These are phyloP conservation scores for Nyleta sp. DNA, from an alignment of 2,888 invertebrate species.

Conservation along the genomic window DNA sequence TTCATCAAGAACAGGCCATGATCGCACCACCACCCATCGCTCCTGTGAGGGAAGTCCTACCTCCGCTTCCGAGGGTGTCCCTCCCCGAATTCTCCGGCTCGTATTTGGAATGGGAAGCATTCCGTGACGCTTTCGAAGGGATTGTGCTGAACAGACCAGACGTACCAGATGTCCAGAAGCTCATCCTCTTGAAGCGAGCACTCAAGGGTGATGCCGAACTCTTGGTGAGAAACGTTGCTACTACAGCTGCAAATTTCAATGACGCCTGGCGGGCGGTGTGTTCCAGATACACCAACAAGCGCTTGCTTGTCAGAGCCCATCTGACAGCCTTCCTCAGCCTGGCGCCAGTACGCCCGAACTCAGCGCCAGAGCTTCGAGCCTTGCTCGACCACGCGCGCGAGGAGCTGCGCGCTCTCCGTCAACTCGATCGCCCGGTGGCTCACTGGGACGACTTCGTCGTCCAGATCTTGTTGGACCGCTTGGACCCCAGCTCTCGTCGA, in stretches of 20 bases:
- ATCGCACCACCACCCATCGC: too few species aligned
- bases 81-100: slow-evolving; percentile 29
- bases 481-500: background rate
- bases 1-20: too few species aligned
- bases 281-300: slow-evolving; percentile 54
- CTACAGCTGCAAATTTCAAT: slow-evolving; percentile 48
- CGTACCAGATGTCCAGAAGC: slow-evolving; percentile 46
- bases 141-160: slow-evolving; percentile 7
- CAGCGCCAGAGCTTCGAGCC: background rate
- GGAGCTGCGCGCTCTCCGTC: slow-evolving; percentile 35
- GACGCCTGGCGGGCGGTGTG: slow-evolving; percentile 54
- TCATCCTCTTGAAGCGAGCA: slow-evolving; percentile 54
- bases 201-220: slow-evolving; percentile 50
- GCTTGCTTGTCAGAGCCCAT: slow-evolving; percentile 40
- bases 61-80: slow-evolving; percentile 16
- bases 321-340: slow-evolving; percentile 44
- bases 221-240: slow-evolving; percentile 37
- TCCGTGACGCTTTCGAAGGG: slow-evolving; percentile 17
- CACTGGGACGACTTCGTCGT: slow-evolving; percentile 3
- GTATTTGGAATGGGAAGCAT: slow-evolving; percentile 27
- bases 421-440: background rate
- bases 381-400: background rate
- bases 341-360: background rate
- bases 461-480: background rate
- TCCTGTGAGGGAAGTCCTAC: background rate